phyloP scores from a whole-genome alignment of 2,888 invertebrate genomes.

The Callimorpha dominula region DNA sequence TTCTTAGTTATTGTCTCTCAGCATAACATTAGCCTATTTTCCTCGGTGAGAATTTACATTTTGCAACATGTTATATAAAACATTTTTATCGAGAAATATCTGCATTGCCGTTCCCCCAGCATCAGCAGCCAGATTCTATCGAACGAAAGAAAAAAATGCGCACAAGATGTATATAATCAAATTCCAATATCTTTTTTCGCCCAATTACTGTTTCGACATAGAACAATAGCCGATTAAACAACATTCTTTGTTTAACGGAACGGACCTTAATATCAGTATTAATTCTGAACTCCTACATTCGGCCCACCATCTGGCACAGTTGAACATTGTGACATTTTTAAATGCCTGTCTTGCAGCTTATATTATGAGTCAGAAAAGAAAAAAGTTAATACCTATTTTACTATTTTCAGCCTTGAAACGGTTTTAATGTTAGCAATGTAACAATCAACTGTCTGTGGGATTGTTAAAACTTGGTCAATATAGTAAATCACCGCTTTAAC shows the following conservation, averaged over 20 bases:
- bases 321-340: conserved; percentile 58
- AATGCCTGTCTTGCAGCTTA: conserved; percentile 49
- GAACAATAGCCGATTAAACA: conserved; percentile 64
- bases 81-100: conserved; percentile 11
- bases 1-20: neutral
- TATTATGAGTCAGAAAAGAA: neutral
- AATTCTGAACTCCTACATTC: conserved; percentile 73
- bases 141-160: conserved; percentile 12
- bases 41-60: neutral
- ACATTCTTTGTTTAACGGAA: conserved; percentile 63
- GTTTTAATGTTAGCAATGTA: neutral
- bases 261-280: conserved; percentile 67
- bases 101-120: conserved; percentile 6
- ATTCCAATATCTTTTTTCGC: conserved; percentile 27
- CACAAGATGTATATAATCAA: conserved; percentile 19
- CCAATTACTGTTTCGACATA: conserved; percentile 52
- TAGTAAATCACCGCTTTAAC: neutral
- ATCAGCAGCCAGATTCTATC: conserved; percentile 13
- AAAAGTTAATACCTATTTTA: neutral
- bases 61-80: conserved; percentile 11
- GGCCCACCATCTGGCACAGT: conserved; percentile 57
- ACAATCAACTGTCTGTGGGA: neutral
- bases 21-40: conserved; percentile 10
- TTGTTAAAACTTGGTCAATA: neutral
- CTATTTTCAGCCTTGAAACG: neutral